These are phyloP conservation scores for Globodera ellingtonae DNA, from an alignment of 1,140 invertebrate species.

Conservation along the genomic window DNA sequence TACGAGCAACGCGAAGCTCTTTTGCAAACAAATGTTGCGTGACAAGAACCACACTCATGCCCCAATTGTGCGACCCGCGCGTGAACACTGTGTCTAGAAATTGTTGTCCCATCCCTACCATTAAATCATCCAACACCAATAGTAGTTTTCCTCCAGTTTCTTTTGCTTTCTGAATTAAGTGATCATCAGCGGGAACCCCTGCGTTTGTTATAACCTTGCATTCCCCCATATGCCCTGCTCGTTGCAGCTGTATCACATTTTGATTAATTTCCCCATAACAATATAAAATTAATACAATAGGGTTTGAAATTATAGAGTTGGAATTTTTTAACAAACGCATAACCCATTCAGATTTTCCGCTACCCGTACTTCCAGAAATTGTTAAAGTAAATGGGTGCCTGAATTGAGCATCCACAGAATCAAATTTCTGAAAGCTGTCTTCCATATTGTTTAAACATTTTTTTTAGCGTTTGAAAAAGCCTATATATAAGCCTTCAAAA, in stretches of 20 bases:
- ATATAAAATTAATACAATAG: conserved; percentile 26
- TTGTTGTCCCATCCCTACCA: conserved; percentile 16
- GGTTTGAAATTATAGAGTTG: background rate
- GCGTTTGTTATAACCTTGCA: background rate
- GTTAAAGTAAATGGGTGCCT: conserved; percentile 38
- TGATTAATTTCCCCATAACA: conserved; percentile 36
- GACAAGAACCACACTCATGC: conserved; percentile 34
- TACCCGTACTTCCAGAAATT: conserved; percentile 29
- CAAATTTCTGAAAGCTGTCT: background rate
- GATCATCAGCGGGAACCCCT: conserved; percentile 23
- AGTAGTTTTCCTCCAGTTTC: conserved; percentile 15
- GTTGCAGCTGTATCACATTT: conserved; percentile 27
- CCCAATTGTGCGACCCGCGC: conserved; percentile 36
- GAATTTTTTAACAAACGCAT: conserved; percentile 13
- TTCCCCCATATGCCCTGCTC: background rate
- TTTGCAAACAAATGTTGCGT: conserved; percentile 46
- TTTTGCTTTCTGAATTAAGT: background rate
- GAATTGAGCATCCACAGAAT: conserved; percentile 6
- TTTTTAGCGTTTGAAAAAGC: background rate
- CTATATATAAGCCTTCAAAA: background rate
- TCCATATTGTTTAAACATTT: background rate
- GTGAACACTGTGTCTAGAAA: conserved; percentile 43
- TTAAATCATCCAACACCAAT: conserved; percentile 32
- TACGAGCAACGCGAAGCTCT: conserved; percentile 36
- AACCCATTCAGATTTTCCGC: conserved; percentile 39